phyloP scores from a whole-genome alignment of 2,797 vertebrate genomes.

The Eurystomus glaucurus region DNA sequence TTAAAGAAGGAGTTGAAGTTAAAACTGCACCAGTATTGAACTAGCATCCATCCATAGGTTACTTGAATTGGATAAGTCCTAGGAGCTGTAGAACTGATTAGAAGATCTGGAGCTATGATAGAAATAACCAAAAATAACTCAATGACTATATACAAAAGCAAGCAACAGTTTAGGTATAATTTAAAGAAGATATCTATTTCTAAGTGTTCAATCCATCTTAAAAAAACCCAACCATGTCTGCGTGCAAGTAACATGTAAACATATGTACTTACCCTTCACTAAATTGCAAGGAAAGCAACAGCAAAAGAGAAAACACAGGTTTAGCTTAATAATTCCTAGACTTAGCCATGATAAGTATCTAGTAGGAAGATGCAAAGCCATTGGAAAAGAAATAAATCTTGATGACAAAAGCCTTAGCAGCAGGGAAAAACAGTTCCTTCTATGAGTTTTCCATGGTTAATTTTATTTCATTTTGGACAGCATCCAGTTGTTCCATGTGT shows the following conservation, averaged over 20 bases:
- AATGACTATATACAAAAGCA: neutral
- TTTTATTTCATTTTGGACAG: neutral
- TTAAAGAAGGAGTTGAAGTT: constrained; percentile 20
- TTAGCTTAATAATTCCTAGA: constrained; percentile 47
- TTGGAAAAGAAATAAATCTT: neutral
- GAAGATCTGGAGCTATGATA: neutral
- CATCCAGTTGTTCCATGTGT: rapidly evolving
- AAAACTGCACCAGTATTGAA: neutral
- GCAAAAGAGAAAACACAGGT: constrained; percentile 73
- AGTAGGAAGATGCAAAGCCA: constrained; percentile 24
- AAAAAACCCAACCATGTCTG: neutral
- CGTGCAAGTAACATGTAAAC: neutral
- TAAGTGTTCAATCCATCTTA: neutral
- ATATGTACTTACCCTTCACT: constrained; percentile 86
- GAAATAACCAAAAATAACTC: neutral
- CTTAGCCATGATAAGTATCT: neutral
- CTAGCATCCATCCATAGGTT: neutral
- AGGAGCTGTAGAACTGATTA: neutral
- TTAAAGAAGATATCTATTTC: neutral
- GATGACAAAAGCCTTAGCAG: neutral
- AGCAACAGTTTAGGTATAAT: neutral
- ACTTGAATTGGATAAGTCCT: neutral
- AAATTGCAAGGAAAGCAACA: constrained; percentile 79
- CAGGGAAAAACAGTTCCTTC: neutral
- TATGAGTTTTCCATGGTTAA: neutral